phyloP scores from a whole-genome alignment of 2,113 vertebrate species.

The Daboia siamensis region DNA sequence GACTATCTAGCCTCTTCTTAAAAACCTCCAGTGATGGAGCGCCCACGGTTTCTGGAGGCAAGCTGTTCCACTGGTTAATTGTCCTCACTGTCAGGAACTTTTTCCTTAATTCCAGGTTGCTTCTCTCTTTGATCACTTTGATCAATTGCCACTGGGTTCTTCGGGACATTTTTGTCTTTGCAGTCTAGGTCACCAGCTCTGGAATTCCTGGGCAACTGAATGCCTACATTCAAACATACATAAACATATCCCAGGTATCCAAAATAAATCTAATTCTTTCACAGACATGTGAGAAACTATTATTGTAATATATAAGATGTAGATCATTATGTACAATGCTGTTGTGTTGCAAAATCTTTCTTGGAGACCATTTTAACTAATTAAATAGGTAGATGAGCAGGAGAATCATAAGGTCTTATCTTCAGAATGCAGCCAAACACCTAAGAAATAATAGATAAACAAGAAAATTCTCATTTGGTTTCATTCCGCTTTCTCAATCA shows the following conservation, averaged over 20 bases:
- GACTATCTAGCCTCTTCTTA: no score
- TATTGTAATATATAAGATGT: background rate
- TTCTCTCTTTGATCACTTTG: no score
- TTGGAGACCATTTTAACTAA: background rate
- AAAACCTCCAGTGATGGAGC: no score
- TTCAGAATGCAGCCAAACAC: background rate
- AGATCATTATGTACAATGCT: background rate
- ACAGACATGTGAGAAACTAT: background rate
- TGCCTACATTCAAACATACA: background rate
- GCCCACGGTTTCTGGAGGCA: no score
- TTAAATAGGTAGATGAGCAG: background rate
- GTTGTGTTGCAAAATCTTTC: background rate
- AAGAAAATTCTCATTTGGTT: background rate
- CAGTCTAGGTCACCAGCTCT: background rate
- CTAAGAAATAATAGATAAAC: background rate
- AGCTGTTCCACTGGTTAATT: no score
- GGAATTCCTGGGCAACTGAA: background rate
- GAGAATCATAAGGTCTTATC: background rate
- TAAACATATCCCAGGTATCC: background rate
- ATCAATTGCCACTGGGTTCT: background rate
- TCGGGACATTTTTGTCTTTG: background rate
- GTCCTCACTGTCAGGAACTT: no score
- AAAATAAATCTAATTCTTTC: background rate
- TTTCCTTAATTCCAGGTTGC: no score
- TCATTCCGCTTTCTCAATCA: background rate